A percentile compares a stretch with the other conserved stretches of the same genome.
These are phyloP conservation scores for Aphaenogaster floridana DNA, from an alignment of 1,140 invertebrate genomes.

Conservation along the genomic window DNA sequence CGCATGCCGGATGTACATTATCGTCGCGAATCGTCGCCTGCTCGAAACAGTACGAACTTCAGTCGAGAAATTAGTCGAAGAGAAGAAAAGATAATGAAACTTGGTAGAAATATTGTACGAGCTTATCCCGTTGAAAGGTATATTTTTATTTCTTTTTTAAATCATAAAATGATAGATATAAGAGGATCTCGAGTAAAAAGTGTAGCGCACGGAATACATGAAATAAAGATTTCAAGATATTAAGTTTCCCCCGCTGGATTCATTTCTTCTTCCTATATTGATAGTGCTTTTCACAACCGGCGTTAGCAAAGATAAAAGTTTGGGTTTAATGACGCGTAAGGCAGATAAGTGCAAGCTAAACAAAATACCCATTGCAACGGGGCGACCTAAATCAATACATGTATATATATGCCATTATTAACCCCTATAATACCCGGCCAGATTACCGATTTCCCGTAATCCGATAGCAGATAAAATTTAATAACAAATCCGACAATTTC, in stretches of 20 bases:
- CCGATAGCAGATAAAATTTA: constrained; percentile 42
- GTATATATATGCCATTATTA: constrained; percentile 30
- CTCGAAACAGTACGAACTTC: neutral
- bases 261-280: neutral
- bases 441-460: constrained; percentile 28
- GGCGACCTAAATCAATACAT: neutral
- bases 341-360: constrained; percentile 42
- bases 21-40: neutral
- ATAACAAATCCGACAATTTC: constrained; percentile 45
- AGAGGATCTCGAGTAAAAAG: neutral
- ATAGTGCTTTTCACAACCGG: neutral
- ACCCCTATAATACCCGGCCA: constrained; percentile 12
- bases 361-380: constrained; percentile 22
- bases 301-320: constrained; percentile 22
- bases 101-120: neutral
- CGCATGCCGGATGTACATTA: neutral
- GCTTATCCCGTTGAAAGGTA: neutral
- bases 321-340: constrained; percentile 28
- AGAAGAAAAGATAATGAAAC: neutral
- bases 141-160: neutral
- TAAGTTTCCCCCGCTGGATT: neutral
- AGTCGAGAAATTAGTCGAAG: neutral
- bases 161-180: neutral
- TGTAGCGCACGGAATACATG: neutral
- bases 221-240: constrained; percentile 36